Base-by-base conservation (phyloP, 2,888 invertebrate genomes). In the Nomada lathburiana region DNA sequence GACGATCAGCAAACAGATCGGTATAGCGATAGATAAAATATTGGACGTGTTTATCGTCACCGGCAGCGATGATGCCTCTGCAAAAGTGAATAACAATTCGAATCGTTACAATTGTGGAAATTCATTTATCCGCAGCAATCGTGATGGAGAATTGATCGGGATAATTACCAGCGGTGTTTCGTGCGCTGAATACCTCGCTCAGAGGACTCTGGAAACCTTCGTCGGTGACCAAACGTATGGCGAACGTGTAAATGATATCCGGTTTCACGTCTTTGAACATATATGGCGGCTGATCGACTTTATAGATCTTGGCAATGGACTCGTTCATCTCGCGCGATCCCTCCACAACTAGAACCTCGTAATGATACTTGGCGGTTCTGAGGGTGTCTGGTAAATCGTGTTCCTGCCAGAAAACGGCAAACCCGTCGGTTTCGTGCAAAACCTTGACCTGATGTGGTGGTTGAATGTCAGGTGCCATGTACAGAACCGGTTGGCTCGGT, bases 371-470 rank as follows among this genome's bases (percentile, higher is more conserved):
- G 70, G 82, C 85, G 16, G 79, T 83, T 42, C 87, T 88, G 4
- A 92, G 81, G 50, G 76, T 90, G 10, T 91, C 90, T 23, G 94
- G 92, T 20, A 94, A 89, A 2, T 94, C 93, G 3, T 94, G 92
- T 82, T 95, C 95, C 80, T 95, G 94, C 97, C 97, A 97, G 90
- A 95, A 95, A 50, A 97, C 94, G 86, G 96, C 94, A 90, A 96
- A 95, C 88, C 95, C 96, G 5, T 96, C 96, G 26, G 94, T 94
- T 79, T 95, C 94, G 20, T 95, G 94, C 88, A 95, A 94, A 29
- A 96, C 96, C 60, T 95, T 94, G 29, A 97, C 94, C 88, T 96
- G 96, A 87, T 95, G 94, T 0, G 97, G 97, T 9, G 96, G 94
- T 57, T 95, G 94, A 72, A 97, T 94, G 10, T 94, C 92, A 0